Percentiles rank a stretch among this genome's conserved stretches.
These are phyloP conservation scores for Amphimedon queenslandica DNA, from an alignment of 37 sponge, comb jelly and placozoan genomes.

Conservation along the genomic window DNA sequence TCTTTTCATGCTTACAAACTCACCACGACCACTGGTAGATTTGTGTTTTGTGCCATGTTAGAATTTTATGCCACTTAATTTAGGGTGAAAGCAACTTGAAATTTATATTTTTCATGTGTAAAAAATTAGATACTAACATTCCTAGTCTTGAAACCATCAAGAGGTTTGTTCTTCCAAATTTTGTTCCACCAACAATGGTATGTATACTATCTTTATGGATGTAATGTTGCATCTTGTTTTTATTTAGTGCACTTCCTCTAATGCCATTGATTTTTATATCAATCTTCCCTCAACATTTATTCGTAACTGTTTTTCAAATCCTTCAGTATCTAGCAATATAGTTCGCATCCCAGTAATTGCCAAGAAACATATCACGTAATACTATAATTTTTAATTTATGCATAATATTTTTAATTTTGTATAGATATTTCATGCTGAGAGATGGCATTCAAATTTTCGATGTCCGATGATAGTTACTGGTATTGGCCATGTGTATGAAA, in stretches of 20 bases:
- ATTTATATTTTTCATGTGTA: no score
- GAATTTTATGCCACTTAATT: no score
- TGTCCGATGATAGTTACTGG: no score
- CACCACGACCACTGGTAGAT: no score
- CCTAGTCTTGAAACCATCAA: no score
- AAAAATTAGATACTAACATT: no score
- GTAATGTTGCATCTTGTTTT: no score
- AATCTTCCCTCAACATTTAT: neutral
- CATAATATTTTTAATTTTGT: no score
- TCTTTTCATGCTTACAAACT: no score
- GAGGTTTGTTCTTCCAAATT: slow-evolving; percentile 15
- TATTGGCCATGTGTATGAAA: neutral
- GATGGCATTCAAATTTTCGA: slow-evolving; percentile 1
- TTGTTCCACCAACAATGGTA: slow-evolving; percentile 21
- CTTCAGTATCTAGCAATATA: neutral
- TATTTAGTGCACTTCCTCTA: neutral
- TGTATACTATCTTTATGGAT: neutral
- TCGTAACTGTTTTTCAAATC: neutral
- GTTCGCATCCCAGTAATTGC: slow-evolving; percentile 5
- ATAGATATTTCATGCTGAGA: slow-evolving; percentile 5
- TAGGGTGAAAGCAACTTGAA: no score
- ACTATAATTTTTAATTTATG: neutral
- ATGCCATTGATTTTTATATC: neutral
- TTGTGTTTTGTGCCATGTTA: no score
- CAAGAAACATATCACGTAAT: neutral